Conservation (phyloP, 2,888 invertebrate species). For the Apantesis nais region DNA sequence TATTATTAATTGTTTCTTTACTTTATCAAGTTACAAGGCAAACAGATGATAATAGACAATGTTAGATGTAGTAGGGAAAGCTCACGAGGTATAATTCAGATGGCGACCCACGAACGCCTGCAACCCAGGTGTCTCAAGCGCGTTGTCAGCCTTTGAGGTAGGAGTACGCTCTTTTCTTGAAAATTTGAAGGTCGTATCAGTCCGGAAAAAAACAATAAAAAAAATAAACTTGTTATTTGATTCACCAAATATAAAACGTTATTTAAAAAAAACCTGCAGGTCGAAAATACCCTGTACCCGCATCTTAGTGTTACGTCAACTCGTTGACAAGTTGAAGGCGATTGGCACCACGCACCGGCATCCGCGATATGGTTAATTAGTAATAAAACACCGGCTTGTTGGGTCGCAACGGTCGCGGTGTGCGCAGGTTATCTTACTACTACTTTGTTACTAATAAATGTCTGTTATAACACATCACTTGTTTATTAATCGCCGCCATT, state of each 20-base stretch:
- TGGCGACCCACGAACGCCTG: too few species aligned
- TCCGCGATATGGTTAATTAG: conserved; percentile 71
- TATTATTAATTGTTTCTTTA: not conserved
- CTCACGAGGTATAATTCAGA: too few species aligned
- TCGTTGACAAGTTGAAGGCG: conserved; percentile 64
- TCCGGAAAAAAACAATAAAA: not conserved
- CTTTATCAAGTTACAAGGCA: not conserved
- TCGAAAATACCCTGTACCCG: conserved; percentile 9
- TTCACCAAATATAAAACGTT: too few species aligned
- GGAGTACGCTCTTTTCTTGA: too few species aligned
- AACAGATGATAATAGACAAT: not conserved
- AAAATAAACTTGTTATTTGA: not conserved
- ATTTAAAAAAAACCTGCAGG: not conserved
- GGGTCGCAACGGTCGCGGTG: conserved; percentile 42
- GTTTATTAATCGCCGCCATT: conserved; percentile 12
- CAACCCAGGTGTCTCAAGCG: too few species aligned
- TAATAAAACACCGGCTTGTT: conserved; percentile 57
- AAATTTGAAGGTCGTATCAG: too few species aligned
- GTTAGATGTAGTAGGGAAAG: too few species aligned
- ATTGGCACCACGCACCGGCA: conserved; percentile 61
- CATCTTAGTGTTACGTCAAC: conserved; percentile 54
- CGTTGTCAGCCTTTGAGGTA: too few species aligned
- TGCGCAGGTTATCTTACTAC: conserved; percentile 44
- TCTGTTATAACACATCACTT: conserved; percentile 43
- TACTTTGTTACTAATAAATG: conserved; percentile 46